Conservation (phyloP, 1,140 invertebrate species). For the Liolophura sinensis region DNA sequence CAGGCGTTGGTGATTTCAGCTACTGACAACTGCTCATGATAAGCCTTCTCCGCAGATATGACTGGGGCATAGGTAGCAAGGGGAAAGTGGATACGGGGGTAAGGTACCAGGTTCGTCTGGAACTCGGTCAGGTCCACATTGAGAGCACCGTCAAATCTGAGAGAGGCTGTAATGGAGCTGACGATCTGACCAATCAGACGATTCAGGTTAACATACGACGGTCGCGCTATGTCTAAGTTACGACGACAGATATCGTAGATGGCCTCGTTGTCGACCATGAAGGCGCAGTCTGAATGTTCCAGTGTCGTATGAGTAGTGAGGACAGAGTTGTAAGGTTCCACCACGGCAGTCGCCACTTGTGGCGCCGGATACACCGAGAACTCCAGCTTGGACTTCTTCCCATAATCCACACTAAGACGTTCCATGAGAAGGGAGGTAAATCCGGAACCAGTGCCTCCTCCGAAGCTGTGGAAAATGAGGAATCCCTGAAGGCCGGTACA, state of each 20-base stretch:
- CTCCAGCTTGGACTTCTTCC: constrained; percentile 79
- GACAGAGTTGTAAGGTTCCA: constrained; percentile 38
- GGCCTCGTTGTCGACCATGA: constrained; percentile 72
- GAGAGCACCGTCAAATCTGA: constrained; percentile 72
- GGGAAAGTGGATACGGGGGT: constrained; percentile 42
- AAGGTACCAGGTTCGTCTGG: constrained; percentile 66
- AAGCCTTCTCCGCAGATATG: constrained; percentile 84
- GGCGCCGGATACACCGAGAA: constrained; percentile 43
- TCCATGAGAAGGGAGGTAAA: constrained; percentile 87
- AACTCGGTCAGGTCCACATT: constrained; percentile 73
- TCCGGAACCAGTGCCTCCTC: constrained; percentile 85
- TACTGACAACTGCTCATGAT: constrained; percentile 76
- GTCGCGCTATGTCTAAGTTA: constrained; percentile 39
- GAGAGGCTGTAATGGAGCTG: constrained; percentile 63
- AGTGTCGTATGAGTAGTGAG: constrained; percentile 57
- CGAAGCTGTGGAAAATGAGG: constrained; percentile 71
- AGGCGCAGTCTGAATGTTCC: constrained; percentile 43
- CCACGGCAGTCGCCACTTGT: constrained; percentile 48
- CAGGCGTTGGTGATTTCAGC: constrained; percentile 72
- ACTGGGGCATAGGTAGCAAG: constrained; percentile 64
- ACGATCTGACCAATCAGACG: constrained; percentile 57
- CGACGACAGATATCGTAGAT: constrained; percentile 89
- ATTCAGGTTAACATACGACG: constrained; percentile 42
- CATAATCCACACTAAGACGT: constrained; percentile 71
- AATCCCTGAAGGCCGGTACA: constrained; percentile 82